Percentiles rank a stretch among this genome's conserved stretches.
These are phyloP conservation scores for Paelopatides confundens DNA, from an alignment of 53 echinoderm and acorn worm species.

Conservation along the genomic window DNA sequence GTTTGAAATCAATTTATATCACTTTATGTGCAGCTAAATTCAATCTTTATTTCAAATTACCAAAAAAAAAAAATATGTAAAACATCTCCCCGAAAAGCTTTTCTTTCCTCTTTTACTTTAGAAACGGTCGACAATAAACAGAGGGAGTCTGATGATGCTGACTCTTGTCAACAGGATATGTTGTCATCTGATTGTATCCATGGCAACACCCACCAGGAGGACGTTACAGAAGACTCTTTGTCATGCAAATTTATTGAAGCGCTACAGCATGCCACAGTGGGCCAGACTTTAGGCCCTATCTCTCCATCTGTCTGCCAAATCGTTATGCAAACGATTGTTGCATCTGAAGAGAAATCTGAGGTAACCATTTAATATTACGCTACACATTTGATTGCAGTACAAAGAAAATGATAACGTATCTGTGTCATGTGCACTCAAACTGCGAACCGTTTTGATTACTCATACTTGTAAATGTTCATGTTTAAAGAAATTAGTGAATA, in stretches of 20 bases:
- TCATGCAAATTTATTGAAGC: constrained; percentile 8
- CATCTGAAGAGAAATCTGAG: not conserved
- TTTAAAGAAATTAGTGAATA: too few relatives aligned
- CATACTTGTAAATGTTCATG: too few relatives aligned
- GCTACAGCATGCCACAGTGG: not conserved
- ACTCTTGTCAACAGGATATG: not conserved
- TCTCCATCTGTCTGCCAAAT: not conserved
- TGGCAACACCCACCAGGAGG: not conserved
- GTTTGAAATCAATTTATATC: too few relatives aligned
- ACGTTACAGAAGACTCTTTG: not conserved
- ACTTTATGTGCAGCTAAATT: too few relatives aligned
- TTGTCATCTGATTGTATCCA: not conserved
- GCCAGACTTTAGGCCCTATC: not conserved
- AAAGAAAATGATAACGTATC: too few relatives aligned
- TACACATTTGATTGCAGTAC: too few relatives aligned
- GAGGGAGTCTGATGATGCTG: not conserved
- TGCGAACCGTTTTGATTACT: too few relatives aligned
- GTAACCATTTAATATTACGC: not conserved
- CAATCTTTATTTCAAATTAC: not conserved
- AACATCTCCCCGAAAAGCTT: not conserved
- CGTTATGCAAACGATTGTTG: not conserved
- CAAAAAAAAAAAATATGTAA: not conserved
- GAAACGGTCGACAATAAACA: not conserved
- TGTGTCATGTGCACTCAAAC: too few relatives aligned
- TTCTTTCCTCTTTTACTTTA: not conserved